These are phyloP conservation scores for Diaphora mendica DNA, from an alignment of 2,888 invertebrate species.

Conservation along the genomic window DNA sequence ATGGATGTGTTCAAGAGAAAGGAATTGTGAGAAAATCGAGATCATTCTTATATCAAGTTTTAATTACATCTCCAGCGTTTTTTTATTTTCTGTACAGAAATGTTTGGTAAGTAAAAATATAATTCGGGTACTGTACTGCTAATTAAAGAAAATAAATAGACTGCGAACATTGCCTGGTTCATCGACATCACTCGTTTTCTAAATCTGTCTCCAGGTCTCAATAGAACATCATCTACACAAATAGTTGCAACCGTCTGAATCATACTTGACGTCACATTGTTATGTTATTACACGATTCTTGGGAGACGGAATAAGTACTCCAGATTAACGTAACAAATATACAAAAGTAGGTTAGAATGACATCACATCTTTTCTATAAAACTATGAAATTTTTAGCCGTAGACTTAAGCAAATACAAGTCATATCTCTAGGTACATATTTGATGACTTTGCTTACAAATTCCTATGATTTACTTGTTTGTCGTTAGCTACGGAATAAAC, in stretches of 20 bases:
- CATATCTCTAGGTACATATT: neutral
- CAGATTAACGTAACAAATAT: too few relatives aligned
- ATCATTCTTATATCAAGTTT: too few relatives aligned
- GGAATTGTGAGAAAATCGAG: too few relatives aligned
- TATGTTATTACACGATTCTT: conserved; percentile 19
- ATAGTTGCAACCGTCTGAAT: conserved; percentile 4
- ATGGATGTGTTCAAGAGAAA: too few relatives aligned
- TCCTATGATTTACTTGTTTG: too few relatives aligned
- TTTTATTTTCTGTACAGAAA: neutral
- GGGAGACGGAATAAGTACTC: neutral
- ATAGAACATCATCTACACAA: conserved; percentile 3
- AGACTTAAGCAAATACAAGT: neutral
- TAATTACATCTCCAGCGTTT: too few relatives aligned
- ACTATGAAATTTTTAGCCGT: neutral
- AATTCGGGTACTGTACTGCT: neutral
- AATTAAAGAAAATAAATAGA: neutral
- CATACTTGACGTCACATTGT: neutral
- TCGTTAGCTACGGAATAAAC: neutral
- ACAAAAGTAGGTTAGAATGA: too few relatives aligned
- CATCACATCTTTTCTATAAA: neutral
- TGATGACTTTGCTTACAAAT: too few relatives aligned
- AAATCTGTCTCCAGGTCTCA: conserved; percentile 5
- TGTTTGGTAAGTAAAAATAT: neutral
- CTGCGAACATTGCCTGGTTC: neutral
- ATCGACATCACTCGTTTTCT: conserved; percentile 1